Percentiles rank a stretch among this genome's conserved stretches.
Conservation (phyloP, 2,113 vertebrate species). For the Isichthys henryi region DNA sequence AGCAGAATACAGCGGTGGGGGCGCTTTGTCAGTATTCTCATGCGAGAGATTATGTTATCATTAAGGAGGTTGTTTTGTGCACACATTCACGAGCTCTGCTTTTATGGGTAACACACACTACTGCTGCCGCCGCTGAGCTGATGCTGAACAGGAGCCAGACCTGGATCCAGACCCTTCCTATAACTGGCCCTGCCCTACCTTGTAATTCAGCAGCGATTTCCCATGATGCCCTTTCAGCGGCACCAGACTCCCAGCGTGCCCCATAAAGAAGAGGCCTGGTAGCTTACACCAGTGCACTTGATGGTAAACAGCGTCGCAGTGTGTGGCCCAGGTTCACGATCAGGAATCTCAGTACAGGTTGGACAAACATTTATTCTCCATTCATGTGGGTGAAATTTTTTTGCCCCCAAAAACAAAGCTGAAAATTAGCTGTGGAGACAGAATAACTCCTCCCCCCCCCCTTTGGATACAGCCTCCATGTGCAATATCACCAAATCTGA, state of each 20-base stretch:
- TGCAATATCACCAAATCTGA: not conserved
- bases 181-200: not conserved
- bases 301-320: not conserved
- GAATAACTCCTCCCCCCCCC: no score
- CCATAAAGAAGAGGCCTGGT: not conserved
- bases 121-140: not conserved
- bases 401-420: not conserved
- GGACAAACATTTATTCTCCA: not conserved
- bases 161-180: not conserved
- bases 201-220: not conserved
- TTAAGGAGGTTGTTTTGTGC: not conserved
- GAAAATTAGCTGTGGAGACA: not conserved
- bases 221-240: not conserved
- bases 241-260: no score
- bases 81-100: not conserved
- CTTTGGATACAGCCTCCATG: not conserved
- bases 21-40: not conserved
- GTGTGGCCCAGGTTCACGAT: not conserved
- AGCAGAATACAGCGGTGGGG: not conserved
- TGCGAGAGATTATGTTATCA: not conserved
- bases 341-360: not conserved
- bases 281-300: not conserved
- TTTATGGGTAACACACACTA: not conserved
- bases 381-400: not conserved
- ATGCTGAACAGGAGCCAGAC: not conserved